Percentiles rank a stretch among this genome's conserved stretches.
phyloP scores from a whole-genome alignment of 1,140 invertebrate species.

The Drosophila lini region DNA sequence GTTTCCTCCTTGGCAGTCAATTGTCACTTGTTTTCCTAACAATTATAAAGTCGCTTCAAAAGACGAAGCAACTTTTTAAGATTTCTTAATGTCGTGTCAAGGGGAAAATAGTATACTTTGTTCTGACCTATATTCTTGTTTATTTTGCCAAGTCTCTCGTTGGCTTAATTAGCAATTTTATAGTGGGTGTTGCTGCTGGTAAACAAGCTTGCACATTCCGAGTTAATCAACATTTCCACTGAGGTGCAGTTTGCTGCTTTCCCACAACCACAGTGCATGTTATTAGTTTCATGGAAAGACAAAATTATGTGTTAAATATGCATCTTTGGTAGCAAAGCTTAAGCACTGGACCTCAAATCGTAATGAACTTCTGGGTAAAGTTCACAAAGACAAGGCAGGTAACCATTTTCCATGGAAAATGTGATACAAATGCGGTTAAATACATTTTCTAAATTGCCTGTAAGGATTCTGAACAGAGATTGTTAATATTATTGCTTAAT shows the following conservation, averaged over 20 bases:
- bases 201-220: background rate
- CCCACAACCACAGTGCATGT: background rate
- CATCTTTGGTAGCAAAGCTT: background rate
- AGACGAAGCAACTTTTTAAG: slow-evolving; percentile 6
- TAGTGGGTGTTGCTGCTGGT: background rate
- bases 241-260: background rate
- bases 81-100: slow-evolving; percentile 3
- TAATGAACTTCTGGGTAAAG: background rate
- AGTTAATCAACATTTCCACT: background rate
- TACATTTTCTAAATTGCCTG: background rate
- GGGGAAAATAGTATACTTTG: background rate
- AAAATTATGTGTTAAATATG: background rate
- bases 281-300: background rate
- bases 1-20: slow-evolving; percentile 10
- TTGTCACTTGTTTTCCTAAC: slow-evolving; percentile 17
- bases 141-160: background rate
- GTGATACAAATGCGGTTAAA: background rate
- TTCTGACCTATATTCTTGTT: slow-evolving; percentile 1
- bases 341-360: background rate
- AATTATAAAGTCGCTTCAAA: slow-evolving; percentile 16
- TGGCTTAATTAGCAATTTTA: slow-evolving; percentile 10
- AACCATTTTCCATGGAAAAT: background rate
- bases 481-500: background rate
- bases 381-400: too few species aligned
- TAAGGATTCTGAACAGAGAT: background rate